These are phyloP conservation scores for Acutogordius australiensis DNA, from an alignment of 2,888 invertebrate genomes.

Conservation along the genomic window DNA sequence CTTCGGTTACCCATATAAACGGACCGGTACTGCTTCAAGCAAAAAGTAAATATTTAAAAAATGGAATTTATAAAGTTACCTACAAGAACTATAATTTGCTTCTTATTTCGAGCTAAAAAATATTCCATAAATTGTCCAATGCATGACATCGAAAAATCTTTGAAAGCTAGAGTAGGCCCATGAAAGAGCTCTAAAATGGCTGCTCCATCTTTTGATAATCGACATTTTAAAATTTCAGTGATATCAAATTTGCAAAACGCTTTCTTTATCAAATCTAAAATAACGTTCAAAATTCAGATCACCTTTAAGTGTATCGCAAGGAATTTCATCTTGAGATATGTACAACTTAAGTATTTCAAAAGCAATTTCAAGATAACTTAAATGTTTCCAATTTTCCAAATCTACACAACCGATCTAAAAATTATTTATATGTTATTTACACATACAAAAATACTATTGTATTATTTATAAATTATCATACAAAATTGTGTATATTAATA, in stretches of 20 bases:
- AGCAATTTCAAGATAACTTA: constrained; percentile 23
- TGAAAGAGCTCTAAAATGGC: constrained; percentile 26
- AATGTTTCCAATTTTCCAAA: constrained; percentile 20
- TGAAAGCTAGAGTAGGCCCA: constrained; percentile 27
- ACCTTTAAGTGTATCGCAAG: constrained; percentile 20
- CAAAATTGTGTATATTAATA: no score
- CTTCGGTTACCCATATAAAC: no score
- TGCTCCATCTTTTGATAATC: constrained; percentile 19
- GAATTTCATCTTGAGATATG: constrained; percentile 23
- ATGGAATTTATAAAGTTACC: no score
- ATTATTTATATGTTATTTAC: no score
- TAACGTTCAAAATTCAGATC: constrained; percentile 10
- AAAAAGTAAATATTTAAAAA: no score
- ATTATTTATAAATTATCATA: no score
- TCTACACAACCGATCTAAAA: constrained; percentile 18
- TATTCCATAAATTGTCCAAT: constrained; percentile 24
- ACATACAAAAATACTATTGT: not conserved
- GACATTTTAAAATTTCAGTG: constrained; percentile 19
- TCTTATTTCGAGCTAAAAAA: constrained; percentile 22
- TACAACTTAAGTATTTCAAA: constrained; percentile 22
- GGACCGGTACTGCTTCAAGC: no score
- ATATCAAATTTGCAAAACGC: constrained; percentile 16
- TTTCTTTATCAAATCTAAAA: not conserved
- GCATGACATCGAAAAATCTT: constrained; percentile 25
- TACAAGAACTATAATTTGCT: constrained; percentile 22